Evolutionary conservation across 92 coral and sea anemone genomes (phyloP), one percentile per base, ranked within the genome.

Genomic region (Isaurus tuberculatus): DNA sequence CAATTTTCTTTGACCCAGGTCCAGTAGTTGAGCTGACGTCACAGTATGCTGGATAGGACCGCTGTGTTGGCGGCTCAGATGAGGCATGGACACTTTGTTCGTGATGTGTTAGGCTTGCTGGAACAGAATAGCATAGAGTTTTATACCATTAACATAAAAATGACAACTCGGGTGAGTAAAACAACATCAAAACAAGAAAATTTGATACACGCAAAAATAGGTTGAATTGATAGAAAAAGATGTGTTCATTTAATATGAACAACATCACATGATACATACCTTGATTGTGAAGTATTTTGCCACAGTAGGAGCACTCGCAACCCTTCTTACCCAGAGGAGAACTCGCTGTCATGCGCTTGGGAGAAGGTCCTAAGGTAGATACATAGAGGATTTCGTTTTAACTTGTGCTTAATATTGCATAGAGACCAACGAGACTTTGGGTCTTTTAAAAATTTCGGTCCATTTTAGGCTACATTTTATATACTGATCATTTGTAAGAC

Each of bases 311-410:
- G 67, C 99, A 97, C 72, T 94, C 99, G 67, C 98, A 97, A 75
- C 99, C 99, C 83, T 97, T 97, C 87, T 97, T 97, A 23, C 99
- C 99, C 16, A 97, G 87, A 26, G 99, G 99, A 3, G 99, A 97
- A 19, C 92, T 97, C 23, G 98, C 94, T 43, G 94, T 93, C 85
- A 94, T 84, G 27, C 99, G 84, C 84, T 97, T 97, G 16, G 94
- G 94, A 15, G 99, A 80, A 0, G 98, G 97, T 34, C 98, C 99
- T 97, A 44, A 3, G n/a, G 53, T 5, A 13, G 28, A 33, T 17
- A 55, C 27, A 55, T 4, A 4, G 44, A 29, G 23, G 37, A 2
- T 43, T n/a, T 79, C n/a, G n/a, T n/a, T n/a, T n/a, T n/a, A n/a
- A n/a, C n/a, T n/a, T n/a, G n/a, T n/a, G n/a, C n/a, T n/a, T n/a